A percentile compares a stretch with the other conserved stretches of the same genome.
Evolutionary conservation across 2,888 invertebrate genomes (phyloP).

Genomic region (Dasysyrphus tricinctus): DNA sequence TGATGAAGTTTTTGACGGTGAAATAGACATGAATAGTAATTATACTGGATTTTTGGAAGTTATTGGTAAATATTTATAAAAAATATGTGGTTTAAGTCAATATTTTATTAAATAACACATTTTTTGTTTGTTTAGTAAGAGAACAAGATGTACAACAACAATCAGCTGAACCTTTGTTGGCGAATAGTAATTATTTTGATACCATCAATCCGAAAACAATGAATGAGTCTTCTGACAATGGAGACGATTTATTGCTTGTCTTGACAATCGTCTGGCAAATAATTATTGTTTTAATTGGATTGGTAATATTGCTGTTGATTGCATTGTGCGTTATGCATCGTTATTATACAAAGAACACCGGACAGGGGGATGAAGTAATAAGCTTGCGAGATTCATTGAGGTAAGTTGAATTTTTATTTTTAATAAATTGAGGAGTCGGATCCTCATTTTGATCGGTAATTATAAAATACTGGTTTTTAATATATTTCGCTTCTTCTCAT

Average conservation of each 20-base stretch:
- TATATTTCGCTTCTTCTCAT: too few species aligned
- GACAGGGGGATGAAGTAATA: slow-evolving; percentile 88
- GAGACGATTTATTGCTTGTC: slow-evolving; percentile 82
- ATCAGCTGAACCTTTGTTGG: slow-evolving; percentile 84
- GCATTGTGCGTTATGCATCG: slow-evolving; percentile 87
- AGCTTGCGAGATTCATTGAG: slow-evolving; percentile 88
- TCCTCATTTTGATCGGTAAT: too few species aligned
- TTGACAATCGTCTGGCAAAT: slow-evolving; percentile 89
- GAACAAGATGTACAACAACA: slow-evolving; percentile 77
- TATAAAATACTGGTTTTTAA: too few species aligned
- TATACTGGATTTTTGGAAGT: slow-evolving; percentile 94
- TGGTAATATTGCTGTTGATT: slow-evolving; percentile 86
- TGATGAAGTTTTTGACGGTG: slow-evolving; percentile 87
- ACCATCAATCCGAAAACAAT: slow-evolving; percentile 89
- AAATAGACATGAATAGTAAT: slow-evolving; percentile 89
- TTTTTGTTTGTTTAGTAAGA: slow-evolving; percentile 77
- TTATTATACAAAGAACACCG: slow-evolving; percentile 87
- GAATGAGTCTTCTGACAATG: slow-evolving; percentile 82
- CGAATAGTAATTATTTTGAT: slow-evolving; percentile 91
- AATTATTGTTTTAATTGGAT: slow-evolving; percentile 86
- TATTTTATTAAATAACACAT: not conserved
- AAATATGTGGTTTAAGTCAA: not conserved
- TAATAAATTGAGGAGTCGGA: too few species aligned
- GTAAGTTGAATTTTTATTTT: slow-evolving; percentile 81
- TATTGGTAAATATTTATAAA: slow-evolving; percentile 86